Conservation (phyloP, 2,888 invertebrate genomes). For the Cybosia mesomella region DNA sequence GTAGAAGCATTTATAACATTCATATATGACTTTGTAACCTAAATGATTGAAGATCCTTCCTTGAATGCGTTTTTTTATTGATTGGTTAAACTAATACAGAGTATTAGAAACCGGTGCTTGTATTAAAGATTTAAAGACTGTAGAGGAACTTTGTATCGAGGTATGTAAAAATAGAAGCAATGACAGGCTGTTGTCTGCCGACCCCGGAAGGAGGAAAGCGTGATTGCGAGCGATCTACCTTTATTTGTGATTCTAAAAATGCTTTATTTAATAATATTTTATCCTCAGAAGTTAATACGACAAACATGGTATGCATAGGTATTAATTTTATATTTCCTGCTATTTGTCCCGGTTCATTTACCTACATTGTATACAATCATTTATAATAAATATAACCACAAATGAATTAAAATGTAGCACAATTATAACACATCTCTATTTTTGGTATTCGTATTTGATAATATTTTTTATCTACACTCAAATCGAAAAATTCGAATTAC, state of each 20-base stretch:
- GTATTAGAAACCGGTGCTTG: too few relatives aligned
- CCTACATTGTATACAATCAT: background rate
- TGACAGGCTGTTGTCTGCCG: background rate
- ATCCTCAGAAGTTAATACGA: background rate
- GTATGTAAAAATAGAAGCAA: background rate
- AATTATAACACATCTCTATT: conserved; percentile 4
- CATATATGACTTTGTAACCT: too few relatives aligned
- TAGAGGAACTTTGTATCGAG: too few relatives aligned
- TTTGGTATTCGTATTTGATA: background rate
- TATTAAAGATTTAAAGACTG: too few relatives aligned
- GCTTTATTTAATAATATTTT: background rate
- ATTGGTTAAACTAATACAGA: too few relatives aligned
- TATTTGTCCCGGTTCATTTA: conserved; percentile 15
- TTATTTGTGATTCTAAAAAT: background rate
- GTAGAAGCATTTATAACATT: too few relatives aligned
- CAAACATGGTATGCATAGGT: conserved; percentile 1
- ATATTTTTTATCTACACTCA: too few relatives aligned
- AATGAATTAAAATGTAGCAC: background rate
- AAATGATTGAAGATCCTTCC: too few relatives aligned
- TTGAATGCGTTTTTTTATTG: too few relatives aligned
- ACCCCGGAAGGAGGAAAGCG: background rate
- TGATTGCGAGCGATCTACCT: background rate
- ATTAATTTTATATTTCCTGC: conserved; percentile 18
- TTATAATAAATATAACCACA: conserved; percentile 8
- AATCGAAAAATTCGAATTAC: too few relatives aligned